Evolutionary conservation across 2,113 vertebrate species (phyloP).

Genomic region (Chiloscyllium plagiosum): DNA sequence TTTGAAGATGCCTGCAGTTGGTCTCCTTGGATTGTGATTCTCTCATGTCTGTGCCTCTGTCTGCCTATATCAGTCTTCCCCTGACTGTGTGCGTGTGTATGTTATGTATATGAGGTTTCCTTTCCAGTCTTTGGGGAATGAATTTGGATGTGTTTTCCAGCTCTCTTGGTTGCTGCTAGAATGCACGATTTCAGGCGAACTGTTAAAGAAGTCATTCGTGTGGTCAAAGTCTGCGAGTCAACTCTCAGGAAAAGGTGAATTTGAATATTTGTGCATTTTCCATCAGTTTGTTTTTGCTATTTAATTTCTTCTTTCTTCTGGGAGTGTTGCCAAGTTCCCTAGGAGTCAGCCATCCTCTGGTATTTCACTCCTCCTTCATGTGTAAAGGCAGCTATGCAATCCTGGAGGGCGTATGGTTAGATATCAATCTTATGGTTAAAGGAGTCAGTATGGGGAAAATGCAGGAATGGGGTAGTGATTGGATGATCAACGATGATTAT

Average conservation of each 20-base stretch:
- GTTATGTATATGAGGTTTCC: background rate
- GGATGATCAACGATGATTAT: too few species aligned
- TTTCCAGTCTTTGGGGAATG: background rate
- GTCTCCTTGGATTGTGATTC: background rate
- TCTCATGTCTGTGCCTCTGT: background rate
- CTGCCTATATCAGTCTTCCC: background rate
- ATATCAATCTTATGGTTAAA: too few species aligned
- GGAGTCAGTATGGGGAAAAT: too few species aligned
- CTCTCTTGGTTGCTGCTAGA: slow-evolving; percentile 84
- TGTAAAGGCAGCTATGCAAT: background rate
- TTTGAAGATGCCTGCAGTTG: background rate
- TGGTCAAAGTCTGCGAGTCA: slow-evolving; percentile 91
- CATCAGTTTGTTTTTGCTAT: background rate
- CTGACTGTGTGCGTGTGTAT: background rate
- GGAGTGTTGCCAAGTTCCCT: background rate
- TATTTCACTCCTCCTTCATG: background rate
- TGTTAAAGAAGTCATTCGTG: slow-evolving; percentile 79
- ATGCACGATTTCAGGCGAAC: slow-evolving; percentile 92
- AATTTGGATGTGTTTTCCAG: slow-evolving; percentile 50
- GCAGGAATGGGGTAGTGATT: too few species aligned
- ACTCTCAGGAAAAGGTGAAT: slow-evolving; percentile 79
- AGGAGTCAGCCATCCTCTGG: background rate
- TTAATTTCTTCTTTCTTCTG: background rate
- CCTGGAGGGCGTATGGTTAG: background rate
- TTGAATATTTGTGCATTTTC: background rate